Base-by-base conservation (phyloP, 2,113 vertebrate species). In the Parus major region DNA sequence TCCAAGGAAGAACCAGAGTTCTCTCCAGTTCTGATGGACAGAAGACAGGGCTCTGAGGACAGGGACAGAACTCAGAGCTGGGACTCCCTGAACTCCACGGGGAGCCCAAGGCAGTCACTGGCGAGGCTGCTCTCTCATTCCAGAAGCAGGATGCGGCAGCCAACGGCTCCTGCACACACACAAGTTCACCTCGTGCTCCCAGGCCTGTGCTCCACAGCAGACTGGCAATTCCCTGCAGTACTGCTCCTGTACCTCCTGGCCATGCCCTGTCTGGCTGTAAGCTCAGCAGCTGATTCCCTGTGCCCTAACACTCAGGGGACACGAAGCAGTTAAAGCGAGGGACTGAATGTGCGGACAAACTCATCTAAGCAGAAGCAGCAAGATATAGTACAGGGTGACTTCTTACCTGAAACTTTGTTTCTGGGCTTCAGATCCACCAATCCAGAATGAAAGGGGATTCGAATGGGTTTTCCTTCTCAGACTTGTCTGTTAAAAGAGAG, bases 401-500 rank as follows among this genome's bases (percentile, higher is more conserved):
- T 97, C 98, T 98, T 98, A 98, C 98, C 98, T 98, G 98, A 98
- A 96, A 97, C 97, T 97, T 96, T 98, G 96, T 98, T 97, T 98
- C 97, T 97, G 97, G 96, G 97, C 97, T 98, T 97, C 97, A 98
- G 98, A 98, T 97, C 97, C 98, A 98, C 98, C 98, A 98, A 98
- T 98, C 98, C 98, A 97, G 97, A 98, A 97, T 97, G 98, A 98
- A 97, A 97, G 97, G 97, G 97, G 95, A 96, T 89, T 97, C 97
- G 97, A 97, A 97, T 97, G 97, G 96, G 96, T 64, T 96, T 97
- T 97, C 97, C 98, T 98, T 97, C 98, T 98, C 98, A 98, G 97
- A 98, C 98, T 98, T 98, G 97, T 98, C 97, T 98, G 98, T 98
- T 97, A 98, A 98, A 98, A 98, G 97, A 98, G 97, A 98, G 98